Conservation (phyloP, 2,888 invertebrate genomes). For the Mythimna impura region DNA sequence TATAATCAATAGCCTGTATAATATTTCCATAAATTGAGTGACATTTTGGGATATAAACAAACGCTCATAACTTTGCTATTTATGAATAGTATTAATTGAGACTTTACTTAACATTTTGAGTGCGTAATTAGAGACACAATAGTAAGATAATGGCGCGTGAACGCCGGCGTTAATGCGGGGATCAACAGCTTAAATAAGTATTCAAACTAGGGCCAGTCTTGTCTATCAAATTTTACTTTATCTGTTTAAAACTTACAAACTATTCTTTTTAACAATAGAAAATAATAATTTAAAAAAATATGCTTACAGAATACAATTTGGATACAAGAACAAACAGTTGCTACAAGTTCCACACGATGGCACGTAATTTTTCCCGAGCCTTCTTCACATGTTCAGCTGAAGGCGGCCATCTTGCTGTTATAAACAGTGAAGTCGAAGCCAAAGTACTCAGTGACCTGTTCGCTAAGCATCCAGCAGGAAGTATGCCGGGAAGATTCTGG, state of each 20-base stretch:
- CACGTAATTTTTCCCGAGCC: constrained; percentile 72
- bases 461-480: constrained; percentile 58
- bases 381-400: constrained; percentile 75
- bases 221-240: too few species aligned
- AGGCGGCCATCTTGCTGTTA: constrained; percentile 74
- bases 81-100: too few species aligned
- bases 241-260: background rate
- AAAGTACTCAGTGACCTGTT: constrained; percentile 66
- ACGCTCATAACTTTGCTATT: too few species aligned
- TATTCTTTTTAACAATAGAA: background rate
- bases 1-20: too few species aligned
- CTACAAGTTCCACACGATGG: constrained; percentile 76
- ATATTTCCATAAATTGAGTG: too few species aligned
- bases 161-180: too few species aligned
- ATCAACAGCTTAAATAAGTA: too few species aligned
- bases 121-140: too few species aligned
- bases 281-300: background rate
- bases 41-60: too few species aligned
- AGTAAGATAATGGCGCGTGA: too few species aligned
- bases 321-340: constrained; percentile 72
- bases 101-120: too few species aligned
- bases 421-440: constrained; percentile 73
- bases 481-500: constrained; percentile 55
- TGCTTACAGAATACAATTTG: constrained; percentile 68
- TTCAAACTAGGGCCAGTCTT: too few species aligned